A percentile compares a stretch with the other conserved stretches of the same genome.
These are phyloP conservation scores for Drosophila buzzatii DNA, from an alignment of 2,888 invertebrate species.

Conservation along the genomic window DNA sequence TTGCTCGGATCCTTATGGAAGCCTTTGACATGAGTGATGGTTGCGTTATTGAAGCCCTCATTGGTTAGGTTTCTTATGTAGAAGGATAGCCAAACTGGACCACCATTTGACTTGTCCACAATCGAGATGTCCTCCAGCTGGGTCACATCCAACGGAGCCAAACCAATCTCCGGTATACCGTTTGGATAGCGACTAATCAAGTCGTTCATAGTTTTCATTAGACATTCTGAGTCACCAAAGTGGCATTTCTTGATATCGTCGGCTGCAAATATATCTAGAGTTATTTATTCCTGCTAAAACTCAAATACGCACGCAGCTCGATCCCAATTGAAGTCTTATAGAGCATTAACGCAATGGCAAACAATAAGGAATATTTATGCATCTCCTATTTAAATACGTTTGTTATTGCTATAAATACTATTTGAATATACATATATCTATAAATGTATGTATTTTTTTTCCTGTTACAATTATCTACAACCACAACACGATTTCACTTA, in stretches of 20 bases:
- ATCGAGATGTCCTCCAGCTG: constrained; percentile 7
- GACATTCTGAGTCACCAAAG: constrained; percentile 48
- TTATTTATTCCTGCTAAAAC: too few relatives aligned
- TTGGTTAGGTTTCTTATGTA: constrained; percentile 26
- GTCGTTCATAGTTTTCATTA: constrained; percentile 45
- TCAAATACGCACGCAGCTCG: constrained; percentile 36
- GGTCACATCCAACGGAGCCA: constrained; percentile 40
- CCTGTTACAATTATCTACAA: constrained; percentile 14
- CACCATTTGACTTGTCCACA: constrained; percentile 5
- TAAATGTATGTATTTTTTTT: neutral
- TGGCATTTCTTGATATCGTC: constrained; percentile 55
- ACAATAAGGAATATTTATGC: constrained; percentile 18
- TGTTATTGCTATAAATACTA: neutral
- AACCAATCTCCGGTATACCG: constrained; percentile 56
- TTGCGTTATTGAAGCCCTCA: constrained; percentile 58
- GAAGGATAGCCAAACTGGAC: constrained; percentile 46
- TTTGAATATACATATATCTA: neutral
- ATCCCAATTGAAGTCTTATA: neutral
- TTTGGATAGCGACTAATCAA: constrained; percentile 47
- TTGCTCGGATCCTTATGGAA: constrained; percentile 57
- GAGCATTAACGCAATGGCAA: constrained; percentile 4
- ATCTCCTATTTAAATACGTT: constrained; percentile 19
- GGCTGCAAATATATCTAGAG: constrained; percentile 34
- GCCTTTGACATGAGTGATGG: constrained; percentile 55
- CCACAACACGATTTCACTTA: constrained; percentile 25